These are phyloP conservation scores for Sturmia bella DNA, from an alignment of 2,888 invertebrate genomes.

Conservation along the genomic window DNA sequence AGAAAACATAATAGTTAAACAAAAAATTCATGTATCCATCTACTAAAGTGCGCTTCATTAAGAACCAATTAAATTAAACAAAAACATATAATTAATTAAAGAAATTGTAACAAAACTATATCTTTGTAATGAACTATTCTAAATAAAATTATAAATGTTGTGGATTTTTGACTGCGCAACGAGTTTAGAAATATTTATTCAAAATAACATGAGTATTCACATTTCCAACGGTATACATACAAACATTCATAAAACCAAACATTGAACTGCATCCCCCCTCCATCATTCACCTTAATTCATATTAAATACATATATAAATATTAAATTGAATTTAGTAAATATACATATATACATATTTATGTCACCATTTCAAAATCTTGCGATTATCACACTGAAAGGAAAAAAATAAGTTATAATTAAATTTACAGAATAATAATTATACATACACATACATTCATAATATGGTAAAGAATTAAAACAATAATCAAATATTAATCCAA, in stretches of 20 bases:
- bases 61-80: conserved; percentile 71
- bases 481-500: conserved; percentile 67
- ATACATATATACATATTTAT: conserved; percentile 31
- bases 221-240: conserved; percentile 10
- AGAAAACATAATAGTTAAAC: neutral
- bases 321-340: conserved; percentile 38
- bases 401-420: conserved; percentile 20
- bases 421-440: conserved; percentile 41
- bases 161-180: conserved; percentile 64
- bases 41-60: conserved; percentile 70
- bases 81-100: conserved; percentile 35
- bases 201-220: conserved; percentile 38
- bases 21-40: conserved; percentile 55
- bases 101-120: conserved; percentile 49
- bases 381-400: conserved; percentile 26
- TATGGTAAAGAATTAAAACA: conserved; percentile 45
- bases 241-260: neutral
- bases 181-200: conserved; percentile 54
- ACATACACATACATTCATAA: conserved; percentile 41
- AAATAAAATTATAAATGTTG: conserved; percentile 62
- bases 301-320: conserved; percentile 33
- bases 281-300: conserved; percentile 17
- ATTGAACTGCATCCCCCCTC: neutral
- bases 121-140: conserved; percentile 39
- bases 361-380: conserved; percentile 52